Base-by-base conservation (phyloP, 2,888 invertebrate genomes). In the Pyrrhopygopsis socrates region DNA sequence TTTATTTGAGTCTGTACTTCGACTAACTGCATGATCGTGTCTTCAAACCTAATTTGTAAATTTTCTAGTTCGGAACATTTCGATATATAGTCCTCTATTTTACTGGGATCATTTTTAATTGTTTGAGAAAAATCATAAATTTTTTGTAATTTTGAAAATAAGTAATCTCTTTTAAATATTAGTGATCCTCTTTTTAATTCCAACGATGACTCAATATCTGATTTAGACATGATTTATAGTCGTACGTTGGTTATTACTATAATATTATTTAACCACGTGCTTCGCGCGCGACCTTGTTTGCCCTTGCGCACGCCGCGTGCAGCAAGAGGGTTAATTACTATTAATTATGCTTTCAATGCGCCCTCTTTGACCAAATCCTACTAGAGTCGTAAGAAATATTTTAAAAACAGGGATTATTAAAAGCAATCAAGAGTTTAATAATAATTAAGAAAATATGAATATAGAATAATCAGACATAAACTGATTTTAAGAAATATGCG, bases 121-220 rank as follows among this genome's bases (percentile, higher is more conserved):
- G 29, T 30, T 22, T 30, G n/a, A 30, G 67, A 67, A 9, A 20
- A 18, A 30, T 67, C 67, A 67, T 67, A 67, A 30, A 67, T 18
- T 29, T 34, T 67, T 67, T 67, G 67, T 27, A 67, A 29, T 67
- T 67, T 67, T 11, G 29, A 30, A 30, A 67, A 67, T 67, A 67
- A n/a, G 15, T 67, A 67, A 18, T 67, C 67, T 22, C 27, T 67
- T 67, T 67, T 67, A 30, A 67, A 67, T 11, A 20, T 67, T 67
- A 67, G 27, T n/a, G 67, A 30, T 20, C 27, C 15, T 30, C 24
- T 9, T 30, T 67, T 67, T 20, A 30, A 4, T 30, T 67, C 67
- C 22, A 60, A 60, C 34, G 34, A 34, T 34, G 34, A 34, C 11
- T 34, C 34, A 34, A n/a, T n/a, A n/a, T 34, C 11, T 34, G 34